Conservation (phyloP, 2,113 vertebrate species). For the Erpornis zantholeuca region DNA sequence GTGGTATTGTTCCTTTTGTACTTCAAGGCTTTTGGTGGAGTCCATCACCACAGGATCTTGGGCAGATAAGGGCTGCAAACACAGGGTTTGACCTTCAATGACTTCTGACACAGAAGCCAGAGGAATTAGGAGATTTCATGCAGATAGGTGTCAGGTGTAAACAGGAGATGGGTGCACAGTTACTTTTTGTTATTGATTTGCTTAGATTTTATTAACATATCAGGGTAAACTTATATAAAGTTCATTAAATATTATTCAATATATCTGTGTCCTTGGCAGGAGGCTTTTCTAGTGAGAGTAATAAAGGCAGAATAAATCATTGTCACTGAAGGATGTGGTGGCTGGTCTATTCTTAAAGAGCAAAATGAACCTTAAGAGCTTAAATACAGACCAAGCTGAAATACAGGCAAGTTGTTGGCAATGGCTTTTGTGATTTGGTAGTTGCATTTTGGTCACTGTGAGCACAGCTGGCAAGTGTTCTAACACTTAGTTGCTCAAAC, state of each 20-base stretch:
- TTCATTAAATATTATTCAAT: constrained; percentile 16
- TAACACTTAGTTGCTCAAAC: background rate
- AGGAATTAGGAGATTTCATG: background rate
- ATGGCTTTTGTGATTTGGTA: background rate
- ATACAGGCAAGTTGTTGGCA: background rate
- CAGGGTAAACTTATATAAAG: constrained; percentile 4
- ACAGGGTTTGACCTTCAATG: background rate
- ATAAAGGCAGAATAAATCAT: constrained; percentile 45
- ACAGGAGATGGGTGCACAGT: background rate
- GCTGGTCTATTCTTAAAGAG: background rate
- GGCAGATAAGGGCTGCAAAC: background rate
- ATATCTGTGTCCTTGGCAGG: background rate
- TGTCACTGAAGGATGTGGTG: background rate
- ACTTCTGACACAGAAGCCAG: background rate
- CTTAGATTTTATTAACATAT: constrained; percentile 9
- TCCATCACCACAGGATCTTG: background rate
- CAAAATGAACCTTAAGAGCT: background rate
- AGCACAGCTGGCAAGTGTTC: background rate
- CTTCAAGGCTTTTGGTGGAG: background rate
- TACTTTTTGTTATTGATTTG: constrained; percentile 35
- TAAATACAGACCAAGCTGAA: background rate
- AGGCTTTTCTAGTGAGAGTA: constrained; percentile 10
- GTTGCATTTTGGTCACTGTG: background rate
- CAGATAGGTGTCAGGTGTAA: background rate
- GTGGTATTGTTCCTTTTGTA: background rate